phyloP scores from a whole-genome alignment of 2,888 invertebrate genomes.

The Hirtodrosophila duncani region DNA sequence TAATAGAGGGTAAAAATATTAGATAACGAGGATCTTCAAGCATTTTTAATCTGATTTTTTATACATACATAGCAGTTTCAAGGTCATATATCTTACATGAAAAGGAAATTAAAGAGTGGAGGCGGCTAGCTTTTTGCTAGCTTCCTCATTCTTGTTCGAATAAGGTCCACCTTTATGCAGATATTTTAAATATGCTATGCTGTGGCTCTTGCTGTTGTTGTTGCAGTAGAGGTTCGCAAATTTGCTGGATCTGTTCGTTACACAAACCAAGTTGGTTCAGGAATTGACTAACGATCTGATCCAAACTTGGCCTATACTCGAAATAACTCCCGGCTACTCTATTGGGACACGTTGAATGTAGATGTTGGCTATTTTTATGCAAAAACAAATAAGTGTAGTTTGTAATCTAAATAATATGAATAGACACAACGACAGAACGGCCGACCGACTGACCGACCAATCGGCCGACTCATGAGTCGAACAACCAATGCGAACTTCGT shows the following conservation, averaged over 20 bases:
- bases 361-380: conserved; percentile 60
- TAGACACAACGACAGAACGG: conserved; percentile 31
- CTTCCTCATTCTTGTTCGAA: conserved; percentile 1
- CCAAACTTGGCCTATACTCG: too few species aligned
- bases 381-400: conserved; percentile 63
- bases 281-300: conserved; percentile 63
- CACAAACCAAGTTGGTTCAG: conserved; percentile 60
- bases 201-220: conserved; percentile 57
- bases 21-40: too few species aligned
- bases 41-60: too few species aligned
- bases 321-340: too few species aligned
- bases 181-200: too few species aligned
- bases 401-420: conserved; percentile 65
- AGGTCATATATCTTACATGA: too few species aligned
- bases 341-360: conserved; percentile 5
- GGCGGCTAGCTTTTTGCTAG: too few species aligned
- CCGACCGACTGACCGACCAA: conserved; percentile 34
- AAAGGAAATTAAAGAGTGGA: too few species aligned
- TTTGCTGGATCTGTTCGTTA: conserved; percentile 62
- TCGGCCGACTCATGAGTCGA: too few species aligned
- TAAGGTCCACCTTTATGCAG: conserved; percentile 25
- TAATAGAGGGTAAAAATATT: too few species aligned
- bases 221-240: conserved; percentile 61
- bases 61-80: too few species aligned
- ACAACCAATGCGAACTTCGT: too few species aligned